A percentile compares a stretch with the other conserved stretches of the same genome.
Evolutionary conservation across 2,113 vertebrate species (phyloP).

Genomic region (Telmatochromis sp.): DNA sequence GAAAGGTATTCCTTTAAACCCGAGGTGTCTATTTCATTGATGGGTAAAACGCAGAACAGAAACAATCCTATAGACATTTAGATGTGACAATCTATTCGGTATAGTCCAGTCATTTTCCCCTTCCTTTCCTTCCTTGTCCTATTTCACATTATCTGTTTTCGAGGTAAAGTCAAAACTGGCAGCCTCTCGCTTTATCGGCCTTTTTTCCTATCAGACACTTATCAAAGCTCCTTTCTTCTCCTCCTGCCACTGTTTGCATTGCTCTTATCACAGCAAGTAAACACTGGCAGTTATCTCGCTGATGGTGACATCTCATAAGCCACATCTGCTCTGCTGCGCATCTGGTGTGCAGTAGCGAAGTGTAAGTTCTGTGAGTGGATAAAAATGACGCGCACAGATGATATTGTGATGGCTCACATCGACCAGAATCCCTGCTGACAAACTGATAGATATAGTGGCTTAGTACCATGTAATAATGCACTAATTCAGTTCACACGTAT

Average conservation of each 20-base stretch:
- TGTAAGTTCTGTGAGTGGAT: not conserved
- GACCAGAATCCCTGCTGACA: not conserved
- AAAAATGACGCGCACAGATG: not conserved
- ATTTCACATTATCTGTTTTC: not conserved
- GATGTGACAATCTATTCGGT: constrained; percentile 27
- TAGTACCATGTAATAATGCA: not conserved
- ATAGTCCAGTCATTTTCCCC: constrained; percentile 17
- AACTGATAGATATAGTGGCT: not conserved
- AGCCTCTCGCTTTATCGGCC: constrained; percentile 27
- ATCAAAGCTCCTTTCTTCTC: constrained; percentile 39
- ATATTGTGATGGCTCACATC: not conserved
- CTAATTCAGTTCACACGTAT: not conserved
- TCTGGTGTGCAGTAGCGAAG: not conserved
- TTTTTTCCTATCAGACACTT: constrained; percentile 37
- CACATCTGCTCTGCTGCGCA: constrained; percentile 3
- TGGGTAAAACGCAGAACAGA: not conserved
- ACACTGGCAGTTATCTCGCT: constrained; percentile 31
- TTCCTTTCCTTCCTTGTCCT: not conserved
- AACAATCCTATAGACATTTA: not conserved
- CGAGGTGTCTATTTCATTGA: not conserved
- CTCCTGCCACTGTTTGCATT: constrained; percentile 14
- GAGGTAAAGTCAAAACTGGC: constrained; percentile 20
- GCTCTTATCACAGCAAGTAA: constrained; percentile 42
- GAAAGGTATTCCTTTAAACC: not conserved
- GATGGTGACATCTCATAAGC: constrained; percentile 40